phyloP scores from a whole-genome alignment of 1,140 invertebrate genomes.

The Drosophila setifemur region DNA sequence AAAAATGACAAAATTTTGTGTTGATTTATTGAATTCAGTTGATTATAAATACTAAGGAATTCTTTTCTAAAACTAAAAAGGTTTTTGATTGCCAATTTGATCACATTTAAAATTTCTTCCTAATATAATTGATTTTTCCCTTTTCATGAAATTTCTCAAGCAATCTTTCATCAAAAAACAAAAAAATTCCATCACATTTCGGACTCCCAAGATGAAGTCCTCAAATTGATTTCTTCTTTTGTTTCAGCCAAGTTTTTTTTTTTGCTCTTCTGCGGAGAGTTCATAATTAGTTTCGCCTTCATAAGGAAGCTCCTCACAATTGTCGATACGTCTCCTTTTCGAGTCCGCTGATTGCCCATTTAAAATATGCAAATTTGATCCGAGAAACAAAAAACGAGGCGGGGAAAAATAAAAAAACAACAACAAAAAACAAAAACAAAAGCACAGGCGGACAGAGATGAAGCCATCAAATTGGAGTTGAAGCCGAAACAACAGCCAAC shows the following conservation, averaged over 20 bases:
- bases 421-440: too few relatives aligned
- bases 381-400: constrained; percentile 7
- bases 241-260: not conserved
- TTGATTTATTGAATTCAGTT: not conserved
- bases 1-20: not conserved
- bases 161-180: too few relatives aligned
- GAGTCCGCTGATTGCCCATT: constrained; percentile 53
- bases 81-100: too few relatives aligned
- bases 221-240: not conserved
- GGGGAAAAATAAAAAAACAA: constrained; percentile 6
- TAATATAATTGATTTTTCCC: too few relatives aligned
- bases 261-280: not conserved
- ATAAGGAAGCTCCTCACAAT: constrained; percentile 44
- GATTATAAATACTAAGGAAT: not conserved
- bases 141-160: too few relatives aligned
- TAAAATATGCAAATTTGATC: constrained; percentile 68
- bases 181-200: not conserved
- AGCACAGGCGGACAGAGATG: constrained; percentile 31
- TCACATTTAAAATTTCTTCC: too few relatives aligned
- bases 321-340: constrained; percentile 39
- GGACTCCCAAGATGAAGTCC: not conserved
- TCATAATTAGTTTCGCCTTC: constrained; percentile 50
- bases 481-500: constrained; percentile 1
- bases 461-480: constrained; percentile 67
- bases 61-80: too few relatives aligned